Base-by-base conservation (phyloP, 1,140 invertebrate species). In the Amyelois transitella region DNA sequence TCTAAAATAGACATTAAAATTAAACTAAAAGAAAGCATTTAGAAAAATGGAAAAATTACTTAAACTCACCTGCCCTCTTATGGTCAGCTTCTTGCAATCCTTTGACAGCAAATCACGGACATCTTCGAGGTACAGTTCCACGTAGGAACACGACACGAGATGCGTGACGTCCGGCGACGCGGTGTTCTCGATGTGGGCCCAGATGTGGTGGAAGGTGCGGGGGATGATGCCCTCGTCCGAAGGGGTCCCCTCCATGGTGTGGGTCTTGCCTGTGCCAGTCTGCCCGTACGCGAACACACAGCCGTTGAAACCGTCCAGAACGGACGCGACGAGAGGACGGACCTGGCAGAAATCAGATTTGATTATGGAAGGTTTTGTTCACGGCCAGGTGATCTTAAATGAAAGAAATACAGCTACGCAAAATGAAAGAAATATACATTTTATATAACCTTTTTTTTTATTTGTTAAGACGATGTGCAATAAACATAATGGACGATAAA, bases 251-350 rank as follows among this genome's bases (percentile, higher is more conserved):
- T 98, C 96, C 97, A 99, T 98, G 0, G 97, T 98, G 78, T 94
- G 97, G 0, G 96, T 98, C 86, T 98, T 98, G 12, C 96, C 96
- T 0, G 96, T 97, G 51, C 96, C 96, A 0, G 97, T 98, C 86
- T 98, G 97, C 0, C 97, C 97, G 84, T 99, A 99, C 0, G 97
- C 97, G 89, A 99, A 98, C 55, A 99, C 97, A 60, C 97, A 99
- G 12, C 97, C 97, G 86, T 99, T 99, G 86, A 98, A 99, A 5
- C 97, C 97, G 72, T 95, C 95, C 18, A 99, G 90, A 1, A 99
- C 98, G 7, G 96, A 98, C 59, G 97, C 94, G n/a, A 99, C 97
- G 59, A 99, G 85, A 0, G 97, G 96, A 25, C 96, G 92, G 21
- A 99, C 97, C 56, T 89, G 68, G 14, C 12, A 14, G 17, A 38